Percentiles rank a stretch among this genome's conserved stretches.
Evolutionary conservation across 2,797 vertebrate genomes (phyloP).

Genomic region (Acipenser ruthenus): DNA sequence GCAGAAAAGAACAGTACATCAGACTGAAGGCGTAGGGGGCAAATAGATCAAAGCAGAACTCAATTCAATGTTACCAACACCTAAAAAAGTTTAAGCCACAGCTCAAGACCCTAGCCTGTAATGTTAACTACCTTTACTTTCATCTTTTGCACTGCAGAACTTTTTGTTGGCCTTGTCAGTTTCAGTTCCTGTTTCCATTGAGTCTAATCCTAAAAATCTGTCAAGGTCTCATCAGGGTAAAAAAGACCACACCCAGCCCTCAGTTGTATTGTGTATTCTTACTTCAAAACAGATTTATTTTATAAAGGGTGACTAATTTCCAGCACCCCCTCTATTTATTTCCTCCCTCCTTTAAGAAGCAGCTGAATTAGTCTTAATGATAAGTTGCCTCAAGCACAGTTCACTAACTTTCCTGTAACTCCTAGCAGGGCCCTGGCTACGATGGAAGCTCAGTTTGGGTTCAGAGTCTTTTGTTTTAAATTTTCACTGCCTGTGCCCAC

Average conservation of each 20-base stretch:
- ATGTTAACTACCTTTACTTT: background rate
- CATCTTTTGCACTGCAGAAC: background rate
- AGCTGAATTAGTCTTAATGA: background rate
- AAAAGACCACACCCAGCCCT: background rate
- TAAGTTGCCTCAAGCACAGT: conserved; percentile 4
- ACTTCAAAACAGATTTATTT: too few relatives aligned
- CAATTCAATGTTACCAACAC: background rate
- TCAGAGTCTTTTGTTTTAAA: background rate
- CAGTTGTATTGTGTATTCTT: background rate
- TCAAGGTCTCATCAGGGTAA: conserved; percentile 8
- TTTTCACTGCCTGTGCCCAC: background rate
- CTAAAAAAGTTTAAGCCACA: background rate
- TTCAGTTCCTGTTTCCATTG: background rate
- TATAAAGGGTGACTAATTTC: background rate
- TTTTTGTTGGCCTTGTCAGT: conserved; percentile 4
- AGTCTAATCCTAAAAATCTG: conserved; percentile 16
- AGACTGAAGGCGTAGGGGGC: background rate
- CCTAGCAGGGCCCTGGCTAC: background rate
- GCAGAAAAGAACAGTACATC: too few relatives aligned
- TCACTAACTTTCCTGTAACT: background rate
- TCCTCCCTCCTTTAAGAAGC: background rate
- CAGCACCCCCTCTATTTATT: background rate
- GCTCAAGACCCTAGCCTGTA: background rate
- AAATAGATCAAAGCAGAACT: background rate
- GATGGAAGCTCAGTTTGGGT: background rate